Evolutionary conservation across 1,140 invertebrate species (phyloP).

Genomic region (Dolichoris vasculosae): DNA sequence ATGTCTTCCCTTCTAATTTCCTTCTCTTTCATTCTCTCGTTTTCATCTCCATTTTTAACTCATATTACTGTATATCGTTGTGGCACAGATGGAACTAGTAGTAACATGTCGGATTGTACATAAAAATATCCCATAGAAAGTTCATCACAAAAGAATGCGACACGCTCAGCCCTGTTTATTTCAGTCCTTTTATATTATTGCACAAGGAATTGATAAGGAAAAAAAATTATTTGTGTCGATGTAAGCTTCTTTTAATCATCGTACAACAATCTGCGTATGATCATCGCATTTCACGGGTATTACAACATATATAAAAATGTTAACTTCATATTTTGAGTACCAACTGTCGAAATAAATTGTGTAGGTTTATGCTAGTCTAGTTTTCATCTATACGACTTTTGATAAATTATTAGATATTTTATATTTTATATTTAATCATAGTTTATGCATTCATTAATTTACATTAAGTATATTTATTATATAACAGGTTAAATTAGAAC

Average conservation of each 20-base stretch:
- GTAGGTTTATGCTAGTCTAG: too few relatives aligned
- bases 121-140: slow-evolving; percentile 1
- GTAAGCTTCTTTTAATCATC: too few relatives aligned
- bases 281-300: slow-evolving; percentile 29
- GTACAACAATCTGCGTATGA: slow-evolving; percentile 19
- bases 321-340: background rate
- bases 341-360: too few relatives aligned
- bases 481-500: too few relatives aligned
- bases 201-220: background rate
- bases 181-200: background rate
- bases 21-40: background rate
- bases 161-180: background rate
- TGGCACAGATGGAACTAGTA: background rate
- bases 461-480: too few relatives aligned
- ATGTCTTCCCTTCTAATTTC: background rate
- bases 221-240: background rate
- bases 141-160: slow-evolving; percentile 2
- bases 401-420: too few relatives aligned
- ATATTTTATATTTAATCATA: too few relatives aligned
- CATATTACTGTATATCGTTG: background rate
- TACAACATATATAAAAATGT: background rate
- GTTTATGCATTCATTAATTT: too few relatives aligned
- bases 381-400: too few relatives aligned
- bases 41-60: background rate
- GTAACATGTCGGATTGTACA: slow-evolving; percentile 5